These are phyloP conservation scores for Leptothorax acervorum DNA, from an alignment of 2,888 invertebrate species.

Conservation along the genomic window DNA sequence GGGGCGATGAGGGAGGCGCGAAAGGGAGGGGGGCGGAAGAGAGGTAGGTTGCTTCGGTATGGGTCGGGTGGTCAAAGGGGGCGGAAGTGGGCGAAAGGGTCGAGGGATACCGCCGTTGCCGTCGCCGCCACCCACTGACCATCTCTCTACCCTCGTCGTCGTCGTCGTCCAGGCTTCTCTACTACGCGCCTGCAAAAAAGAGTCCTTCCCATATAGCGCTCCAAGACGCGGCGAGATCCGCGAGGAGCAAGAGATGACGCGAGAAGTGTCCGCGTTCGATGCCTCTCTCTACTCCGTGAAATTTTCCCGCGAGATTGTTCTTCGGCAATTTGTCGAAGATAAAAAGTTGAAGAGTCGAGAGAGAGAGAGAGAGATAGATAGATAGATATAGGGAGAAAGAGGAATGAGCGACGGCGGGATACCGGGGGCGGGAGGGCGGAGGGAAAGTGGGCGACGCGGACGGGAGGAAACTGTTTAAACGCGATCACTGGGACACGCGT, in stretches of 20 bases:
- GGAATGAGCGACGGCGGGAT: neutral
- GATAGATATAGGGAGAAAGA: constrained; percentile 1
- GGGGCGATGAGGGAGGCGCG: constrained; percentile 54
- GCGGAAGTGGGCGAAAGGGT: constrained; percentile 73
- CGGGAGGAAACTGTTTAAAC: constrained; percentile 49
- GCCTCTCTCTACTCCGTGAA: neutral
- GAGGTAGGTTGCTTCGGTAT: constrained; percentile 48
- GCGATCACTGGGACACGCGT: constrained; percentile 58
- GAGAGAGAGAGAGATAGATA: neutral
- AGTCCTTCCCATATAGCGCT: constrained; percentile 35
- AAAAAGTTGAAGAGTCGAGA: constrained; percentile 22
- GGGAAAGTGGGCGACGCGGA: neutral
- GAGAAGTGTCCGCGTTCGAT: constrained; percentile 22
- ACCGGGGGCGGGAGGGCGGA: neutral
- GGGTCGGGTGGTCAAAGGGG: constrained; percentile 68
- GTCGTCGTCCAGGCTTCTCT: constrained; percentile 59
- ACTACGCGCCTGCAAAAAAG: constrained; percentile 66
- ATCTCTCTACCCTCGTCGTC: constrained; percentile 69
- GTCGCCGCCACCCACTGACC: constrained; percentile 81
- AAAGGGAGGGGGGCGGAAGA: constrained; percentile 46
- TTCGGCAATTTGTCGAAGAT: constrained; percentile 33
- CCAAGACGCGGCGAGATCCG: constrained; percentile 53
- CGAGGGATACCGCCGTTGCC: constrained; percentile 75
- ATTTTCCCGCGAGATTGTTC: constrained; percentile 13
- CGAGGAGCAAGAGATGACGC: neutral